Percentiles rank a stretch among this genome's conserved stretches.
Conservation (phyloP, 2,888 invertebrate species). For the Trypoxylon attenuatum region DNA sequence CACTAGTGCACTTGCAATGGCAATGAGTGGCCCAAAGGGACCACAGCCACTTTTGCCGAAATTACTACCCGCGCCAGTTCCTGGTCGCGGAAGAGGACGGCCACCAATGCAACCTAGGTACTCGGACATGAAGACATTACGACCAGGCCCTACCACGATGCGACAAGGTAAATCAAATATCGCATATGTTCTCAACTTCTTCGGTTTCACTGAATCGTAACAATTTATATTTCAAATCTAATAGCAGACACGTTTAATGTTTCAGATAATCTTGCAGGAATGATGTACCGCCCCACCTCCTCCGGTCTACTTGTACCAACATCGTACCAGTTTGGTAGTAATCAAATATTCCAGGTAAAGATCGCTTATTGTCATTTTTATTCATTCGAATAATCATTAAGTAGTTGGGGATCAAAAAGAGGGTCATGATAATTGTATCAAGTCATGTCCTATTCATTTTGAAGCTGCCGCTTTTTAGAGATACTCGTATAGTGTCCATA, state of each 20-base stretch:
- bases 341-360: conserved; percentile 81
- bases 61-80: conserved; percentile 72
- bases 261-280: conserved; percentile 75
- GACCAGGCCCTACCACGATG: conserved; percentile 65
- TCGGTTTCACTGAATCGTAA: too few species aligned
- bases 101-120: conserved; percentile 74
- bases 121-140: conserved; percentile 67
- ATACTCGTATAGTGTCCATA: conserved; percentile 12
- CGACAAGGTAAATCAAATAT: conserved; percentile 67
- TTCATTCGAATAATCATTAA: neutral
- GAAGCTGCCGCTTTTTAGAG: conserved; percentile 7
- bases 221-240: too few species aligned
- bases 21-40: conserved; percentile 69
- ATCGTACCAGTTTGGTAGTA: conserved; percentile 79
- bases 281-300: conserved; percentile 83
- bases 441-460: conserved; percentile 39
- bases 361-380: conserved; percentile 14
- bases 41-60: conserved; percentile 74
- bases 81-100: conserved; percentile 73
- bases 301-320: conserved; percentile 78
- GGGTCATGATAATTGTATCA: conserved; percentile 44
- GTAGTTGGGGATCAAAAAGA: conserved; percentile 2
- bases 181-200: too few species aligned
- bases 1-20: conserved; percentile 68
- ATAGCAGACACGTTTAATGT: too few species aligned